Evolutionary conservation across 2,888 invertebrate genomes (phyloP).

Genomic region (Ramazzottius varieornatus): DNA sequence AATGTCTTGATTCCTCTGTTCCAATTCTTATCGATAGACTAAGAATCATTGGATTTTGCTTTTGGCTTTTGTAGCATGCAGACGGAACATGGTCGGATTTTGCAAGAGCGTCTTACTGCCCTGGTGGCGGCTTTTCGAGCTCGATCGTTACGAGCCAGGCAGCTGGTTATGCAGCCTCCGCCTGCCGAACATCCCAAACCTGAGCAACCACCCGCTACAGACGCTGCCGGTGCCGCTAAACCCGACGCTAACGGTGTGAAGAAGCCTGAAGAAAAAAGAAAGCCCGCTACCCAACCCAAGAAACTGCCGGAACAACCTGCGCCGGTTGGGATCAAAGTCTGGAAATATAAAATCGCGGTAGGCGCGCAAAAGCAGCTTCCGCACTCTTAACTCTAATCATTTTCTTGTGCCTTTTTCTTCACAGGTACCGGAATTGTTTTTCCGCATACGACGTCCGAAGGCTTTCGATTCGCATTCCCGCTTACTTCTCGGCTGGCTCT

Average conservation of each 20-base stretch:
- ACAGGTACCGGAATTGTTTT: not conserved
- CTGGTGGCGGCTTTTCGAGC: not conserved
- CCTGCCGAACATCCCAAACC: not conserved
- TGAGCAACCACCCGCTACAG: not conserved
- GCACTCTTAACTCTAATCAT: too few relatives aligned
- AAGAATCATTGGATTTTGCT: too few relatives aligned
- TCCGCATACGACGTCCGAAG: not conserved
- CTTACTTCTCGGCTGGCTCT: not conserved
- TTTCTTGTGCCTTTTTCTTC: not conserved
- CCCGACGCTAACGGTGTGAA: not conserved
- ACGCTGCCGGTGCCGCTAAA: not conserved
- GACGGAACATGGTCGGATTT: not conserved
- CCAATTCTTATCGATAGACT: too few relatives aligned
- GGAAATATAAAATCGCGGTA: not conserved
- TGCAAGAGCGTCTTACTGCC: not conserved
- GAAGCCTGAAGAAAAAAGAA: not conserved
- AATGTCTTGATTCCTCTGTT: too few relatives aligned
- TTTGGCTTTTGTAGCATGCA: not conserved
- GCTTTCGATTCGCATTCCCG: slow-evolving; percentile 1
- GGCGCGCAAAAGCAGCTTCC: not conserved
- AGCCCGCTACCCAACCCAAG: not conserved
- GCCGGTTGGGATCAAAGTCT: not conserved
- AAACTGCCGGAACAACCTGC: not conserved
- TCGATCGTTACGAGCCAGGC: not conserved
- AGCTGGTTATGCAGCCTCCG: not conserved